These are phyloP conservation scores for Ormyrus rosae DNA, from an alignment of 2,888 invertebrate genomes.

Conservation along the genomic window DNA sequence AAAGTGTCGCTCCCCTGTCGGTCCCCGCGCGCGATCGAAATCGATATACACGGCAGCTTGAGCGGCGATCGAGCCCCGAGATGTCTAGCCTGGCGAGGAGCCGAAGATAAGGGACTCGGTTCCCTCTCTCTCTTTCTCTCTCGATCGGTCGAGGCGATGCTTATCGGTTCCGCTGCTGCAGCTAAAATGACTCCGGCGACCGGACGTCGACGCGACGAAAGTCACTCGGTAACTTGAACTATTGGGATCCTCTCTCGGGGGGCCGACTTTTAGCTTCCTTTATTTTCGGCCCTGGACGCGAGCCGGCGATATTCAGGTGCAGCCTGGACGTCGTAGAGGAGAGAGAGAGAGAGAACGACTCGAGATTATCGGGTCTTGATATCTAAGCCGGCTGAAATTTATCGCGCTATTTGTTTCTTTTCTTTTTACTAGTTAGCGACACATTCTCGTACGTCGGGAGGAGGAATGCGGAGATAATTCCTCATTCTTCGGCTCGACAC, in stretches of 20 bases:
- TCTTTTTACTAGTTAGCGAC: slow-evolving; percentile 32
- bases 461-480: slow-evolving; percentile 22
- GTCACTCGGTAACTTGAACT: slow-evolving; percentile 52
- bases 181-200: slow-evolving; percentile 46
- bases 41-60: slow-evolving; percentile 30
- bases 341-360: neutral
- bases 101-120: neutral
- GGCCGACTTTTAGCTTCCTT: slow-evolving; percentile 6
- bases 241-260: slow-evolving; percentile 29
- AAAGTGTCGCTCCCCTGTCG: slow-evolving; percentile 50
- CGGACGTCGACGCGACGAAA: slow-evolving; percentile 54
- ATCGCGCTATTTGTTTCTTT: slow-evolving; percentile 54
- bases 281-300: slow-evolving; percentile 29
- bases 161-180: slow-evolving; percentile 44
- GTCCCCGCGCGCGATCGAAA: slow-evolving; percentile 33
- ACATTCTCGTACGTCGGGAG: slow-evolving; percentile 2
- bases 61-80: slow-evolving; percentile 38
- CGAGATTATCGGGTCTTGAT: slow-evolving; percentile 49
- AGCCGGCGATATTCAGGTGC: slow-evolving; percentile 44
- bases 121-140: slow-evolving; percentile 22
- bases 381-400: slow-evolving; percentile 47
- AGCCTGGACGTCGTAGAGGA: neutral
- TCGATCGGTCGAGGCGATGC: slow-evolving; percentile 35
- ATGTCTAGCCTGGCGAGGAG: slow-evolving; percentile 30
- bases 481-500: slow-evolving; percentile 17